Evolutionary conservation across 2,797 vertebrate species (phyloP), one percentile per base, ranked within the genome.

Genomic region (Eulemur albifrons): DNA sequence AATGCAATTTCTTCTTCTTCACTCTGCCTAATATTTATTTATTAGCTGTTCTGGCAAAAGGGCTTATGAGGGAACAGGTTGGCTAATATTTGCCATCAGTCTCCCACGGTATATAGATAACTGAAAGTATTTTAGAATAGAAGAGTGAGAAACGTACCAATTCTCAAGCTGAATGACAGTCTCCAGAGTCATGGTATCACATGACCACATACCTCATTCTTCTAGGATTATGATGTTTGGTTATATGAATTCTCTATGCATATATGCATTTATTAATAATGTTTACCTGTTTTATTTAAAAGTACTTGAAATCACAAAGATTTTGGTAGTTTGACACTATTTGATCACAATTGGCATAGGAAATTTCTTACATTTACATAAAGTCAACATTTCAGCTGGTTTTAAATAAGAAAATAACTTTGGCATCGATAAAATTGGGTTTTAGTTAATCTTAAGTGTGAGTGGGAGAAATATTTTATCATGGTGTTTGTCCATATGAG

Each of bases 381-480:
- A 95, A 96, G 6, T 90, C 77, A 90, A 15, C 25, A 72, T 92
- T 96, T 77, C 67, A 63, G n/a, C 11, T 38, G 70, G 2, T 75
- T 76, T 81, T 80, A 81, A 89, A 65, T 27, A 57, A 93, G 35
- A 79, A 91, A 88, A 59, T 21, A 87, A 27, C 30, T 75, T n/a
- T 57, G 35, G 52, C 32, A 70, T 65, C 48, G 40, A 70, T 52
- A 88, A 69, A 87, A 87, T 67, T 38, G 27, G 32, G 7, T 92
- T 92, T 88, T 23, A 50, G 45, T 87, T 76, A 95, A 76, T 40
- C 13, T 27, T 77, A 70, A 76, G 5, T 45, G 25, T 76, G 18
- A 87, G 21, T 65, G 8, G 63, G 52, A 30, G 52, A 82, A 35
- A 65, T 6, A 61, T 76, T 87, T 88, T 48, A 38, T 63, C 30